Evolutionary conservation across 2,113 vertebrate genomes (phyloP).

Genomic region (Aegypius monachus): DNA sequence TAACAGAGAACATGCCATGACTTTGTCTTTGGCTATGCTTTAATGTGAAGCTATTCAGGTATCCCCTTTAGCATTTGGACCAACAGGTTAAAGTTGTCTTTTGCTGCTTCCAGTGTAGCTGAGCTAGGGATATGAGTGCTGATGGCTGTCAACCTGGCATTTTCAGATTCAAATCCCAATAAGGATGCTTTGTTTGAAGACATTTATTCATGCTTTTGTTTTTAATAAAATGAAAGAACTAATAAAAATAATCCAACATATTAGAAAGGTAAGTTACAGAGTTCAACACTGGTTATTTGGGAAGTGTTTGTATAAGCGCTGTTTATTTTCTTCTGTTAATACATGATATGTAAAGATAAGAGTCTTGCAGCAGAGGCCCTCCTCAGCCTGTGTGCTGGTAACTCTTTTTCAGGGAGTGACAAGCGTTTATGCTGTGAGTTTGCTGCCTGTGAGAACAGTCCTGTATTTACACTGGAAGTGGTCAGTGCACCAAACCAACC

Average conservation of each 20-base stretch:
- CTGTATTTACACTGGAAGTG: background rate
- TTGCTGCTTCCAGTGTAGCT: background rate
- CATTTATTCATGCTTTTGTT: background rate
- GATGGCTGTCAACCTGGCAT: background rate
- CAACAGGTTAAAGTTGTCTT: background rate
- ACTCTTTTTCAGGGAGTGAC: background rate
- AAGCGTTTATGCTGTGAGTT: background rate
- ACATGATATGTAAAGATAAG: background rate
- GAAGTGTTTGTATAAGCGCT: background rate
- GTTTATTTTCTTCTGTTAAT: background rate
- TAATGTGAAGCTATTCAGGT: background rate
- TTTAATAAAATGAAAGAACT: background rate
- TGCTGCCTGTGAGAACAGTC: background rate
- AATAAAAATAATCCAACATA: background rate
- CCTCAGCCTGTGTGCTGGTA: background rate
- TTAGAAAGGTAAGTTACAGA: background rate
- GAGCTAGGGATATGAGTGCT: no score
- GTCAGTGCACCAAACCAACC: background rate
- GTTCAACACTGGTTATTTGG: background rate
- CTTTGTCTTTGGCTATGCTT: background rate
- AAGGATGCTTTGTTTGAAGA: background rate
- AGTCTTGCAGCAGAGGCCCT: background rate
- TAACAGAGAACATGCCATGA: fast-evolving
- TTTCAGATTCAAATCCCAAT: background rate
- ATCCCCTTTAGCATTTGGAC: background rate